Evolutionary conservation across 2,888 invertebrate species (phyloP).

Genomic region (Nomada lathburiana): DNA sequence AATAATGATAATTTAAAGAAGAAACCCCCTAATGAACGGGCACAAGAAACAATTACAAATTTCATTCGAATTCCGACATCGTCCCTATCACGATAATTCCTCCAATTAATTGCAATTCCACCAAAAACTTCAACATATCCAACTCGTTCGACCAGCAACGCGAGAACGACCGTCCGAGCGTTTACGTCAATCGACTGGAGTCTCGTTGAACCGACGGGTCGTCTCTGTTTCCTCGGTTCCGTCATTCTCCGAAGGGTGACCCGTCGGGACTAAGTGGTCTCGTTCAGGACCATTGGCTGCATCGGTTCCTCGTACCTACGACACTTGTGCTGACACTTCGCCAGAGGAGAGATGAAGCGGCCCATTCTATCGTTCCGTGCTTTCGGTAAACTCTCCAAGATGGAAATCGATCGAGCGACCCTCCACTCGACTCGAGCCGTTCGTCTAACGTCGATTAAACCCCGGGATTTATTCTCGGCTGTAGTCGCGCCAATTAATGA

Average conservation of each 20-base stretch:
- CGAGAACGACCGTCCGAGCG: not conserved
- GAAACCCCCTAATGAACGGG: too few relatives aligned
- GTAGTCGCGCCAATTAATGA: slow-evolving; percentile 49
- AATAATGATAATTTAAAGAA: too few relatives aligned
- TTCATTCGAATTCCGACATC: too few relatives aligned
- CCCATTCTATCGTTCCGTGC: slow-evolving; percentile 39
- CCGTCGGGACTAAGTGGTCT: slow-evolving; percentile 51
- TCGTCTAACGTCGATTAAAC: slow-evolving; percentile 48
- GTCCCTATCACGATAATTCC: too few relatives aligned
- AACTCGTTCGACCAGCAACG: not conserved
- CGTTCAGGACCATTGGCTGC: slow-evolving; percentile 62
- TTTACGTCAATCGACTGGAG: slow-evolving; percentile 24
- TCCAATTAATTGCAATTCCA: slow-evolving; percentile 10
- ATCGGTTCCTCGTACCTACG: slow-evolving; percentile 51
- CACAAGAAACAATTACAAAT: too few relatives aligned
- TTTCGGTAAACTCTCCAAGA: slow-evolving; percentile 58
- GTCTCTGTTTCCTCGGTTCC: slow-evolving; percentile 3
- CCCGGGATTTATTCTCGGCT: slow-evolving; percentile 36
- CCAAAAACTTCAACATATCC: not conserved
- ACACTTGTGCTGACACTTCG: slow-evolving; percentile 63
- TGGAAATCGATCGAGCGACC: slow-evolving; percentile 66
- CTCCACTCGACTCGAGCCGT: slow-evolving; percentile 20
- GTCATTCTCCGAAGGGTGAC: slow-evolving; percentile 38
- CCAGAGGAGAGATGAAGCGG: slow-evolving; percentile 57
- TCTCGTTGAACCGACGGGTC: slow-evolving; percentile 2